Conservation (phyloP, 2,113 vertebrate genomes). For the Agelaius tricolor region DNA sequence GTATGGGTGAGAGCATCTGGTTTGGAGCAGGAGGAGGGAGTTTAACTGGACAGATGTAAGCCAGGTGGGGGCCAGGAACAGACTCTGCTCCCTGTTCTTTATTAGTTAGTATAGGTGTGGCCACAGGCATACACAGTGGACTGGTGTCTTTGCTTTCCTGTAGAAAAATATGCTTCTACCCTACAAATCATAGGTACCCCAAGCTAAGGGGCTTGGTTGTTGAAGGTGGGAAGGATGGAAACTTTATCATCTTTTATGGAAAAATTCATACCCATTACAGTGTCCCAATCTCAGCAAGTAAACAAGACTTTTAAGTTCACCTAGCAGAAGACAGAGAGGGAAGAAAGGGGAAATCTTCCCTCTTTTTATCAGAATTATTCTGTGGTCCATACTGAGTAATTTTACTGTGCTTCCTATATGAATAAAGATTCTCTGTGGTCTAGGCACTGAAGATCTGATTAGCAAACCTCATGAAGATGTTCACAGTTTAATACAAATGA, state of each 20-base stretch:
- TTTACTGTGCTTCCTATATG: not conserved
- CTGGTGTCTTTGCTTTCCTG: not conserved
- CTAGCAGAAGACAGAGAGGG: not conserved
- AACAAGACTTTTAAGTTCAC: not conserved
- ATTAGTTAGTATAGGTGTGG: not conserved
- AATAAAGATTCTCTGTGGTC: not conserved
- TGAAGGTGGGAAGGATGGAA: not conserved
- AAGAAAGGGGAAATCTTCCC: not conserved
- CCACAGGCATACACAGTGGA: not conserved
- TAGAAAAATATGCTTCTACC: not conserved
- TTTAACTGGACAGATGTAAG: not conserved
- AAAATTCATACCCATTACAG: not conserved
- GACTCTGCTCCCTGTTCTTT: not conserved
- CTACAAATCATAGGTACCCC: not conserved
- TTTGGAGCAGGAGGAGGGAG: not conserved
- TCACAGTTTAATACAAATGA: constrained; percentile 57
- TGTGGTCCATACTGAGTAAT: not conserved
- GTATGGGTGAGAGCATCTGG: not conserved
- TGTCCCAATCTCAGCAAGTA: not conserved
- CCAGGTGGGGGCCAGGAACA: not conserved
- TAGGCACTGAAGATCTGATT: not conserved
- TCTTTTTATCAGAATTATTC: not conserved
- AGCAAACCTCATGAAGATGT: constrained; percentile 28
- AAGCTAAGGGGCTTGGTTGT: not conserved
- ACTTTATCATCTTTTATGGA: not conserved